Evolutionary conservation across 2,113 vertebrate genomes (phyloP).

Genomic region (Pollimyrus isidori): DNA sequence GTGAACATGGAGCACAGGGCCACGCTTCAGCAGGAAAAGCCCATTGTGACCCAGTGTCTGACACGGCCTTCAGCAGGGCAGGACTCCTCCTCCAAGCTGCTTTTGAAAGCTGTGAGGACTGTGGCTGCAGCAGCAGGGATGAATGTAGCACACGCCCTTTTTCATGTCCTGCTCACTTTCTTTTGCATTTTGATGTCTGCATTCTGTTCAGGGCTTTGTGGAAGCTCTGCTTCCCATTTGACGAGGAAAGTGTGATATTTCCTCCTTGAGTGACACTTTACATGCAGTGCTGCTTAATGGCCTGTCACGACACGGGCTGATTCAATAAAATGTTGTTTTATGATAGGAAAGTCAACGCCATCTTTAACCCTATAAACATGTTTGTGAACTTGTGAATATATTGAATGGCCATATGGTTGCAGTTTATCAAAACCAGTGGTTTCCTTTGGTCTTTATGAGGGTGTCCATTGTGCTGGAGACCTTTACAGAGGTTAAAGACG

Average conservation of each 20-base stretch:
- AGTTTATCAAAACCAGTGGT: slow-evolving; percentile 33
- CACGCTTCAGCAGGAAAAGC: background rate
- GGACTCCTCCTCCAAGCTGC: background rate
- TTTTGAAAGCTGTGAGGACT: background rate
- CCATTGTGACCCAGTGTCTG: background rate
- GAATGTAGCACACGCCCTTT: background rate
- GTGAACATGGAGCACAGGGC: background rate
- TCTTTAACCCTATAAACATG: background rate
- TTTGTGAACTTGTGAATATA: slow-evolving; percentile 45
- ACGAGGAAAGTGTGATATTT: background rate
- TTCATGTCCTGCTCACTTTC: background rate
- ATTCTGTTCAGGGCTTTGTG: background rate
- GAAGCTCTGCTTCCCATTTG: background rate
- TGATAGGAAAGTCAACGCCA: background rate
- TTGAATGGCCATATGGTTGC: slow-evolving; percentile 28
- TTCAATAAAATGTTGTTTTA: background rate
- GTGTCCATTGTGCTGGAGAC: slow-evolving; percentile 38
- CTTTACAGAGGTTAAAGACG: slow-evolving; percentile 36
- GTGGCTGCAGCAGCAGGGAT: background rate
- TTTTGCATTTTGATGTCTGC: background rate
- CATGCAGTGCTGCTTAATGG: background rate
- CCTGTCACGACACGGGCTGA: background rate
- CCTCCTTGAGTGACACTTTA: background rate
- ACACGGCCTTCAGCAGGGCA: background rate
- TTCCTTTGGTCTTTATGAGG: slow-evolving; percentile 50